Evolutionary conservation across 2,113 vertebrate species (phyloP).

Genomic region (Condylura cristata): DNA sequence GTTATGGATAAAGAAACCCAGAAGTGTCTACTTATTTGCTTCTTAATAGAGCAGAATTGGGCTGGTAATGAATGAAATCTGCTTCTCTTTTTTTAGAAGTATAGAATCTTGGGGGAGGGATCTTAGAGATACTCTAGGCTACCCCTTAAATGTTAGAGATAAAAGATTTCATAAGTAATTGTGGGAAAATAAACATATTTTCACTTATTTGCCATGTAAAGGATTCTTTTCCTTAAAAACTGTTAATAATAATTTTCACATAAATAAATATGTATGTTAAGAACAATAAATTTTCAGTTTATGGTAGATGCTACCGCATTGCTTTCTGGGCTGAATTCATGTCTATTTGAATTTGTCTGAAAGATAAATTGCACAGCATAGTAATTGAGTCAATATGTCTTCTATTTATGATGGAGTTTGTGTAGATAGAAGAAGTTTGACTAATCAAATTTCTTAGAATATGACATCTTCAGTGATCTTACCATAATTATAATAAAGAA

Average conservation of each 20-base stretch:
- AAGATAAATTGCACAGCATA: neutral
- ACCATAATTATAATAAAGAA: neutral
- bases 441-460: neutral
- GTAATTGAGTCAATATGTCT: neutral
- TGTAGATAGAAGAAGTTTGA: neutral
- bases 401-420: neutral
- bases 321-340: neutral
- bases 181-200: neutral
- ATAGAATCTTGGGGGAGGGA: neutral
- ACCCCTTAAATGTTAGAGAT: neutral
- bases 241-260: neutral
- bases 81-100: neutral
- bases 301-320: neutral
- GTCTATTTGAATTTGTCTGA: neutral
- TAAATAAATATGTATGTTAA: neutral
- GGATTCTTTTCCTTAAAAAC: neutral
- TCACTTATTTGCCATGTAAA: neutral
- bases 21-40: slow-evolving; percentile 49
- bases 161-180: neutral
- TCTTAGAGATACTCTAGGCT: neutral
- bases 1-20: slow-evolving; percentile 65
- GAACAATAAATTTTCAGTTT: neutral
- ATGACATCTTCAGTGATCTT: neutral
- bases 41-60: neutral
- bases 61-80: neutral